Evolutionary conservation across 2,888 invertebrate genomes (phyloP), one percentile per base, ranked within the genome.

Genomic region (Hirtodrosophila confusa): DNA sequence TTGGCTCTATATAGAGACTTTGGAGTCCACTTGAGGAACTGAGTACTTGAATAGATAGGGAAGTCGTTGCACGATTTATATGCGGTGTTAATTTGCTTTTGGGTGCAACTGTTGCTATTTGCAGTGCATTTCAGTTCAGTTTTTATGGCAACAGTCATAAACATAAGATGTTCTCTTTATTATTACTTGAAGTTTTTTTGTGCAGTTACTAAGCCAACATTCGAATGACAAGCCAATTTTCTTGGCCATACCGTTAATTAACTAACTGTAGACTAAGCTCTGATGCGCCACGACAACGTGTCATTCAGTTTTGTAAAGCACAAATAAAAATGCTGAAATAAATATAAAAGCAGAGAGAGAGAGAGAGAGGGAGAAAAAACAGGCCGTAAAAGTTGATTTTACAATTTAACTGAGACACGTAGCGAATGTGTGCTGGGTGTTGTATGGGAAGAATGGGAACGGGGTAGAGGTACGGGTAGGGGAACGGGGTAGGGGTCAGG

Each of bases 31-130:
- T 17, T 37, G 44, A 23, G 40, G 44, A 41, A 49, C 48, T 39
- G 27, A 27, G 27, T 27, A 27, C 6, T 27, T 27, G 6, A 27
- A 5, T 45, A 48, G n/a, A 31, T 29, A 17, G 62, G 78, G 55
- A 74, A 85, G 70, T 70, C 67, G 58, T 54, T 53, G 80, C 57
- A 86, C 78, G 69, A 60, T 64, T 77, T 62, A 73, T 64, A 58
- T 40, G 44, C 50, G 50, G 40, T 65, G 50, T 39, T 31, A 54
- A 83, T 57, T 62, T 47, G 53, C 33, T 77, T 67, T 49, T 76
- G 51, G 31, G 49, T 27, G 10, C 11, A 8, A 57, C 27, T 69
- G 62, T 4, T 17, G 33, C 3, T 41, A 9, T 41, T 55, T 33
- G 55, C 48, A 43, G 11, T 56, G 55, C 70, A 69, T 51, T 69